Percentiles rank a stretch among this genome's conserved stretches.
Evolutionary conservation across 2,888 invertebrate genomes (phyloP).

Genomic region (Periphyllus acericola): DNA sequence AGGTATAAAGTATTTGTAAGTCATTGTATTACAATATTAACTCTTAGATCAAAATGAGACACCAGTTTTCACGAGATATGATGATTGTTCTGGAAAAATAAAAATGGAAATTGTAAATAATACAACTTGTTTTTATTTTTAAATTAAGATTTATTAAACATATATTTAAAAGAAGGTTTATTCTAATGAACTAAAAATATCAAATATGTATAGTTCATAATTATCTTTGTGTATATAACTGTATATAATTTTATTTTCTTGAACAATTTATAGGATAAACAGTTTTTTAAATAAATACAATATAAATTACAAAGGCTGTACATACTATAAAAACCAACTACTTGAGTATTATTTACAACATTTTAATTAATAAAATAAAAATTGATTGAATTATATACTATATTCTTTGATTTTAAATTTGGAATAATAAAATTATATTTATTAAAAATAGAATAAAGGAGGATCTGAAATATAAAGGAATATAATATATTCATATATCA

Average conservation of each 20-base stretch:
- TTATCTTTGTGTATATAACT: background rate
- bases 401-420: background rate
- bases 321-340: background rate
- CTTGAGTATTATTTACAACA: background rate
- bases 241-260: background rate
- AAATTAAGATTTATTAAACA: background rate
- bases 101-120: conserved; percentile 48
- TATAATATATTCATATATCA: too few relatives aligned
- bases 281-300: background rate
- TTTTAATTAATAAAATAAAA: background rate
- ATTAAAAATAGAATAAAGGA: background rate
- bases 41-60: conserved; percentile 46
- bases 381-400: background rate
- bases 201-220: background rate
- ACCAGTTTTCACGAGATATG: conserved; percentile 41
- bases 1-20: conserved; percentile 41
- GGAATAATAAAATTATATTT: background rate
- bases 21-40: conserved; percentile 55
- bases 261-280: background rate
- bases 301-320: background rate
- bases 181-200: background rate
- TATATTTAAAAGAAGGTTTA: background rate
- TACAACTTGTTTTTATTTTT: background rate
- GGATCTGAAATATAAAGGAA: background rate
- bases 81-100: conserved; percentile 59